These are phyloP conservation scores for Cyanoliseus patagonus DNA, from an alignment of 2,113 vertebrate genomes.

Conservation along the genomic window DNA sequence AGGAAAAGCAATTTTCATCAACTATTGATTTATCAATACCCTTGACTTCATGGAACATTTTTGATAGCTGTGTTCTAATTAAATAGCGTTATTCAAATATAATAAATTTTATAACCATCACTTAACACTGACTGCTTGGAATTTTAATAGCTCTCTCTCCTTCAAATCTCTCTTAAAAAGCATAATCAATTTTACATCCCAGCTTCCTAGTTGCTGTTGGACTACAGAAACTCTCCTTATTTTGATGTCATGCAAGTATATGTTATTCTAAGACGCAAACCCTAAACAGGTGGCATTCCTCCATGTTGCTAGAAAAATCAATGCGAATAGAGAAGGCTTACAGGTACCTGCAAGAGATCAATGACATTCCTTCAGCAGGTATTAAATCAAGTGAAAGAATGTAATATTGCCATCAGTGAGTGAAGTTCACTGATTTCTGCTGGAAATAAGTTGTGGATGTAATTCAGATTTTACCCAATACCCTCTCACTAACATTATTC, in stretches of 20 bases:
- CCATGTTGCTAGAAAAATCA: background rate
- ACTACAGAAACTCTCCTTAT: background rate
- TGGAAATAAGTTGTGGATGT: background rate
- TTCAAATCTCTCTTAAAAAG: background rate
- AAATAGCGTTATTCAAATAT: constrained; percentile 56
- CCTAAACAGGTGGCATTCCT: background rate
- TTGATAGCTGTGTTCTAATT: constrained; percentile 46
- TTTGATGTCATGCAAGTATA: background rate
- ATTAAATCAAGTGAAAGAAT: background rate
- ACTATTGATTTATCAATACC: constrained; percentile 62
- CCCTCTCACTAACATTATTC: background rate
- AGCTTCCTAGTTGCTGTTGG: background rate
- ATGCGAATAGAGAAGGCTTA: background rate
- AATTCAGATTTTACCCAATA: background rate
- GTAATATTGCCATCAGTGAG: background rate
- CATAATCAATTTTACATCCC: constrained; percentile 14
- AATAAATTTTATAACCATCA: constrained; percentile 37
- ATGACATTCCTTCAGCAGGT: background rate
- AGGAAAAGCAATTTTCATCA: constrained; percentile 49
- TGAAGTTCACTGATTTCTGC: background rate
- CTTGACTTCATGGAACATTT: constrained; percentile 28
- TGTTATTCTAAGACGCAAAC: background rate
- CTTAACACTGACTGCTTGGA: constrained; percentile 18
- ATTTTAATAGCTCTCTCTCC: constrained; percentile 27
- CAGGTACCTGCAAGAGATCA: background rate